phyloP scores from a whole-genome alignment of 2,888 invertebrate genomes.

The Eupelmus urozonus region DNA sequence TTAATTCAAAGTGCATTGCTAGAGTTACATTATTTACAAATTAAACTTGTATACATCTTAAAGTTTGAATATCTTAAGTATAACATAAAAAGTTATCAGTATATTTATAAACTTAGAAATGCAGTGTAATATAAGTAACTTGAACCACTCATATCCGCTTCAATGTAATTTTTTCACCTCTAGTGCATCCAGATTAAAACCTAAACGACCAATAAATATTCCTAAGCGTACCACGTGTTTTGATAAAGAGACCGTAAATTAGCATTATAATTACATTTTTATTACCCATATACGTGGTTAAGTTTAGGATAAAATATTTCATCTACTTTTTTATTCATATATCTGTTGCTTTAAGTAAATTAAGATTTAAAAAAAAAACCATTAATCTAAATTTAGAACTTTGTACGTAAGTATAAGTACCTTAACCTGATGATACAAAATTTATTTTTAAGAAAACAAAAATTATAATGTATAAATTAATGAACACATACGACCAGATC shows the following conservation, averaged over 20 bases:
- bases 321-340: background rate
- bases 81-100: background rate
- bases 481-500: no score
- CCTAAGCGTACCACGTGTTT: constrained; percentile 14
- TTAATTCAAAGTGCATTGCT: background rate
- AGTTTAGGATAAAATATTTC: constrained; percentile 6
- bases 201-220: constrained; percentile 30
- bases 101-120: constrained; percentile 18
- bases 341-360: constrained; percentile 21
- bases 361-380: no score
- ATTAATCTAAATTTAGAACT: no score
- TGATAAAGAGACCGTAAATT: constrained; percentile 9
- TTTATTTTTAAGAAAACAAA: no score
- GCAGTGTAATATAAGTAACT: background rate
- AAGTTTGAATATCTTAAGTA: no score
- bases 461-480: no score
- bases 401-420: no score
- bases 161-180: background rate
- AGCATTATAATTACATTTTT: constrained; percentile 20
- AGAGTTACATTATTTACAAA: background rate
- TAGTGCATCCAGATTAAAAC: background rate
- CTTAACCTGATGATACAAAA: no score
- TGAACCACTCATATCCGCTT: background rate
- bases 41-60: no score
- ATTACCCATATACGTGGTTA: constrained; percentile 9